Evolutionary conservation across 2,113 vertebrate genomes (phyloP).

Genomic region (Cyprinodon brontotheroides): DNA sequence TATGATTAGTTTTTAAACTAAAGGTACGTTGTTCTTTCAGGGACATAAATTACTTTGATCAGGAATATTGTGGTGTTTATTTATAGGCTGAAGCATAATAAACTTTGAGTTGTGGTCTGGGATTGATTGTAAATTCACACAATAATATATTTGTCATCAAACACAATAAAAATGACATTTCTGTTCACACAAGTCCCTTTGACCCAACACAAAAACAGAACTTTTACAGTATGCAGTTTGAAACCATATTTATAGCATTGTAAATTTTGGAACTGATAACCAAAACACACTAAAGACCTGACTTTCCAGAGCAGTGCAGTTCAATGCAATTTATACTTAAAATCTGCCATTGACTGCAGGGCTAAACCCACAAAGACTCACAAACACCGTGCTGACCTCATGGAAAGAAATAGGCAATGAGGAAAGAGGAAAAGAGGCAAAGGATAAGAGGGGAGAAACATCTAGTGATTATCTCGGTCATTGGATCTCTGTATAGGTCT

Average conservation of each 20-base stretch:
- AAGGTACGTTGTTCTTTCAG: neutral
- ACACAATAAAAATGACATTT: neutral
- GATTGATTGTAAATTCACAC: neutral
- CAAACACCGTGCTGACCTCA: conserved; percentile 34
- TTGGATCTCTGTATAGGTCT: conserved; percentile 63
- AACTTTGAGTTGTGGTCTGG: neutral
- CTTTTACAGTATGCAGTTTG: conserved; percentile 44
- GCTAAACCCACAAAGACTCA: conserved; percentile 12
- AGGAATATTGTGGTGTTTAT: neutral
- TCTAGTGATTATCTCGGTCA: conserved; percentile 62
- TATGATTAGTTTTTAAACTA: neutral
- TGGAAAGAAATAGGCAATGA: conserved; percentile 27
- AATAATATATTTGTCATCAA: neutral
- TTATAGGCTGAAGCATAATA: neutral
- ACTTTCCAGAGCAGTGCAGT: conserved; percentile 31
- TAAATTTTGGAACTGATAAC: conserved; percentile 47
- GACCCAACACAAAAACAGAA: conserved; percentile 26
- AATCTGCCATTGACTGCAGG: conserved; percentile 12
- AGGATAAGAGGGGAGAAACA: conserved; percentile 27
- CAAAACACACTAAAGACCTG: conserved; percentile 36
- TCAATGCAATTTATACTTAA: conserved; percentile 22
- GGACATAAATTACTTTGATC: neutral
- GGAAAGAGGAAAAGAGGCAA: conserved; percentile 19
- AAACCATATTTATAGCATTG: conserved; percentile 34
- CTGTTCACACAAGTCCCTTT: neutral